Conservation (phyloP, 64 coral and sea anemone genomes). For the Actinia tenebrosa region DNA sequence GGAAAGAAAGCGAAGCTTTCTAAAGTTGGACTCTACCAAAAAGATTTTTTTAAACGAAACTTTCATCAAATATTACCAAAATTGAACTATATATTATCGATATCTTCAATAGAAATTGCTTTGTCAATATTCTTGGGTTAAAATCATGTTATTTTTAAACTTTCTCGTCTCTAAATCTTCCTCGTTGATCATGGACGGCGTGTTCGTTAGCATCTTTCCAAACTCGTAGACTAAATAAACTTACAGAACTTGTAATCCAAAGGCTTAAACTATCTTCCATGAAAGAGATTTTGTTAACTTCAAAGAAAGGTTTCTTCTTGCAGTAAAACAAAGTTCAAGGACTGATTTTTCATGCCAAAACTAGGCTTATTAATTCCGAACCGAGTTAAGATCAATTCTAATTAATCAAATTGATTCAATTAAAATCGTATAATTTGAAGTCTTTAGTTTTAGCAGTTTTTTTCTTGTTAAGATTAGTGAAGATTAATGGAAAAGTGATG, state of each 20-base stretch:
- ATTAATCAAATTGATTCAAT: constrained; percentile 21
- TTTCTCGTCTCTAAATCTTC: neutral
- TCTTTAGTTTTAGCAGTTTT: neutral
- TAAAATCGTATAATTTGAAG: neutral
- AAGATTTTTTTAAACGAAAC: neutral
- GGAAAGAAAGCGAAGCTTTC: neutral
- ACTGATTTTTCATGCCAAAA: neutral
- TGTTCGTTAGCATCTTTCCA: neutral
- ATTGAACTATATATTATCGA: neutral
- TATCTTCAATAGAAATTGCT: neutral
- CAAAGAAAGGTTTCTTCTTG: neutral
- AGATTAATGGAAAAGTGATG: neutral
- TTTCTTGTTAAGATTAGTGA: neutral
- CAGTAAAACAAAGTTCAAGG: neutral
- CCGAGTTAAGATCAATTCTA: neutral
- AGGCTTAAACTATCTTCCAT: neutral
- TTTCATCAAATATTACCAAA: neutral
- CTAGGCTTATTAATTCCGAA: neutral
- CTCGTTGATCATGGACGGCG: neutral
- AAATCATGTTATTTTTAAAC: neutral
- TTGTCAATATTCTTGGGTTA: neutral
- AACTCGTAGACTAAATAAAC: neutral
- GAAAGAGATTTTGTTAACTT: neutral
- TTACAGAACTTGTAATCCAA: neutral
- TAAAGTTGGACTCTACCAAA: neutral